Evolutionary conservation across 2,888 invertebrate genomes (phyloP).

Genomic region (Torymus texanus): DNA sequence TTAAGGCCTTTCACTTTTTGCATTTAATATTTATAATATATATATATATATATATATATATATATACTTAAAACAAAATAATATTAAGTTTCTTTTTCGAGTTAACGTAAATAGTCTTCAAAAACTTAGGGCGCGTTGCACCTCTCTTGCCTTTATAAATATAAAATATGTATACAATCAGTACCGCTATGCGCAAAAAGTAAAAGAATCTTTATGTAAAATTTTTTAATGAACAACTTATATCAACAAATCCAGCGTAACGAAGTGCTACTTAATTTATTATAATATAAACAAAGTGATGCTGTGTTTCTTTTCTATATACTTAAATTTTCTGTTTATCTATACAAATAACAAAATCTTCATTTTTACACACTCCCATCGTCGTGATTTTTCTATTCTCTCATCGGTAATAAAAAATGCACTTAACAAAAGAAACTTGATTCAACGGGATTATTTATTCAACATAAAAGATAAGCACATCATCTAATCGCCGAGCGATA

Average conservation of each 20-base stretch:
- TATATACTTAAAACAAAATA: slow-evolving; percentile 44
- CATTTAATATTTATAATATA: slow-evolving; percentile 46
- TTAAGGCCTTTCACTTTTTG: slow-evolving; percentile 60
- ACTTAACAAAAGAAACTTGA: slow-evolving; percentile 26
- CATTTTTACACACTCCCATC: slow-evolving; percentile 45
- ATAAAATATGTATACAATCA: slow-evolving; percentile 53
- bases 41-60: slow-evolving; percentile 53
- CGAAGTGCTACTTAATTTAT: slow-evolving; percentile 44
- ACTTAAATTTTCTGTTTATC: slow-evolving; percentile 35
- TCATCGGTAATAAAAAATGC: slow-evolving; percentile 29
- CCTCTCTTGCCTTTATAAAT: slow-evolving; percentile 40
- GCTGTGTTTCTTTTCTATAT: slow-evolving; percentile 37
- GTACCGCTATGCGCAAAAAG: slow-evolving; percentile 41
- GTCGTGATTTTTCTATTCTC: slow-evolving; percentile 19
- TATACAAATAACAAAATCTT: slow-evolving; percentile 49
- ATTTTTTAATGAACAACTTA: slow-evolving; percentile 47
- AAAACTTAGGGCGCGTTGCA: slow-evolving; percentile 38
- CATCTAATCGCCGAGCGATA: slow-evolving; percentile 38
- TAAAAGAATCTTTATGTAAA: slow-evolving; percentile 53
- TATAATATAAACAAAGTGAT: slow-evolving; percentile 54
- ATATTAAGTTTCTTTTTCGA: slow-evolving; percentile 31
- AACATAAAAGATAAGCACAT: slow-evolving; percentile 46
- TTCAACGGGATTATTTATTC: slow-evolving; percentile 39
- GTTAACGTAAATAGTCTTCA: slow-evolving; percentile 41
- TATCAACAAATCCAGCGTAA: slow-evolving; percentile 54